Evolutionary conservation across 2,113 vertebrate genomes (phyloP).

Genomic region (Macroglossus sobrinus): DNA sequence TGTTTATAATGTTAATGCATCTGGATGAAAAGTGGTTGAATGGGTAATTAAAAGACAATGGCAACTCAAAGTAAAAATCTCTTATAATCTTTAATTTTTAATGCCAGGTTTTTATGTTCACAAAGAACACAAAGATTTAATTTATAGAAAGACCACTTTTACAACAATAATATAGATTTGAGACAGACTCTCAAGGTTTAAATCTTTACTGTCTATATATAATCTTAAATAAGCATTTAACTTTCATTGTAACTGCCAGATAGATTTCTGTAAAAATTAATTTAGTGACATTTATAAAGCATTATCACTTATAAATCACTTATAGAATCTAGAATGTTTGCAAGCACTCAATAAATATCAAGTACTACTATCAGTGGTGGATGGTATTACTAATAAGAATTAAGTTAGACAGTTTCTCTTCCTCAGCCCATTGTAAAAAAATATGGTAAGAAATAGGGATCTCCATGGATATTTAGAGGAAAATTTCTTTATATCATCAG

Average conservation of each 20-base stretch:
- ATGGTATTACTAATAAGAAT: neutral
- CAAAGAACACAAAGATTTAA: neutral
- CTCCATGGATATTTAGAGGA: neutral
- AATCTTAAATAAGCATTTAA: neutral
- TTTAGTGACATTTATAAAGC: neutral
- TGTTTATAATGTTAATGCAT: neutral
- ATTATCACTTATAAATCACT: neutral
- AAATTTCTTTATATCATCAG: neutral
- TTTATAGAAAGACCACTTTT: neutral
- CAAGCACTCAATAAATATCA: neutral
- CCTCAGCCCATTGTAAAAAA: neutral
- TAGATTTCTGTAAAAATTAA: neutral
- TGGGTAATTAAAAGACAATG: neutral
- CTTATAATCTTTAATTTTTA: neutral
- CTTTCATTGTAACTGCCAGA: neutral
- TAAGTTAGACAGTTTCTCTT: neutral
- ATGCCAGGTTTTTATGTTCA: neutral
- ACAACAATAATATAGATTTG: neutral
- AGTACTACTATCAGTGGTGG: neutral
- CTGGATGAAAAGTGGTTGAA: neutral
- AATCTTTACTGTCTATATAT: neutral
- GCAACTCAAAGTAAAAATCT: neutral
- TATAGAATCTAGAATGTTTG: neutral
- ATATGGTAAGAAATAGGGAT: neutral
- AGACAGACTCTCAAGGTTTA: neutral